Conservation (phyloP, 1,140 invertebrate genomes). For the Cardiocondyla obscurior region DNA sequence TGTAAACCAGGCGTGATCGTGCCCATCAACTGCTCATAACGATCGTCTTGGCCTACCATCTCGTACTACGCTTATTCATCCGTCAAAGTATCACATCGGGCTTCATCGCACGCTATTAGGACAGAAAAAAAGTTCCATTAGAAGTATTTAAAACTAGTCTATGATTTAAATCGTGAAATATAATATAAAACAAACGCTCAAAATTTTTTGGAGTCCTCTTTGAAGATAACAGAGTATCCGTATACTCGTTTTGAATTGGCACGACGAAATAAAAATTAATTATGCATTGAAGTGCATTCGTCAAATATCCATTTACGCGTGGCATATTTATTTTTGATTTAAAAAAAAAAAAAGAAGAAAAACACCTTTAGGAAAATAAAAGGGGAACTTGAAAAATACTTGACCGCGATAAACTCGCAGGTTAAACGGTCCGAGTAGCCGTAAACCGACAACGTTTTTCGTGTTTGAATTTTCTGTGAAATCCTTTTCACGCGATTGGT, state of each 20-base stretch:
- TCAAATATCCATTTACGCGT: neutral
- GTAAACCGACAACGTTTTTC: constrained; percentile 72
- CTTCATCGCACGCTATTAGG: neutral
- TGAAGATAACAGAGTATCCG: neutral
- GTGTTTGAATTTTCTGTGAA: constrained; percentile 78
- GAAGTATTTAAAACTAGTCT: neutral
- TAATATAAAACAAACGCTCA: neutral
- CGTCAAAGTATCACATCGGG: neutral
- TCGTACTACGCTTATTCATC: constrained; percentile 41
- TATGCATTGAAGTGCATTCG: neutral
- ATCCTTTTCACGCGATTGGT: constrained; percentile 80
- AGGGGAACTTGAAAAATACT: neutral
- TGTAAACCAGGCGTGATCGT: constrained; percentile 63
- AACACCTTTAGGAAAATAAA: neutral
- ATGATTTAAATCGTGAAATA: neutral
- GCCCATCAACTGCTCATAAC: constrained; percentile 58
- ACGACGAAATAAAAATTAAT: neutral
- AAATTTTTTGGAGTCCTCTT: neutral
- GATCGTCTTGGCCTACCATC: constrained; percentile 27
- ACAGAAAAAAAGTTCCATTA: neutral
- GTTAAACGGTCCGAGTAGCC: constrained; percentile 7
- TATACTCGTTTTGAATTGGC: neutral
- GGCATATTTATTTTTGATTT: neutral
- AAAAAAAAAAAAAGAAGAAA: too few relatives aligned
- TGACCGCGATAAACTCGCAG: neutral